These are phyloP conservation scores for Cabera pusaria DNA, from an alignment of 2,888 invertebrate species.

Conservation along the genomic window DNA sequence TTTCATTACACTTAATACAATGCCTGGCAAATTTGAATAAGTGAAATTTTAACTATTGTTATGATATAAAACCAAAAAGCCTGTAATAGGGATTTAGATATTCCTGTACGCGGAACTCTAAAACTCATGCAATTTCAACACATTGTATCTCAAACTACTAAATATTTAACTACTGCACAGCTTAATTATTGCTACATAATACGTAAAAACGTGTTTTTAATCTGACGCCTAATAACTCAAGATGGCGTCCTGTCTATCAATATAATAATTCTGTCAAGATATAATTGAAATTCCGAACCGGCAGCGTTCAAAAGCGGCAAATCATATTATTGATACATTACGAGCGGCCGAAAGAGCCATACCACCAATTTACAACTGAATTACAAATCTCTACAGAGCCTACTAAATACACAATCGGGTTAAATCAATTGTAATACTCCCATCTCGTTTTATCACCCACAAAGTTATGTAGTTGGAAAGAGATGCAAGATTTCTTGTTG, in stretches of 20 bases:
- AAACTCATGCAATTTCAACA: slow-evolving; percentile 20
- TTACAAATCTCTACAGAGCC: slow-evolving; percentile 76
- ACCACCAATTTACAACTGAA: slow-evolving; percentile 78
- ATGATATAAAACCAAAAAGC: too few relatives aligned
- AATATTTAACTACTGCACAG: slow-evolving; percentile 29
- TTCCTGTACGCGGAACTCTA: too few relatives aligned
- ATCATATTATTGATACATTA: slow-evolving; percentile 81
- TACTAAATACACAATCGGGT: slow-evolving; percentile 77
- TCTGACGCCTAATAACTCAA: slow-evolving; percentile 63
- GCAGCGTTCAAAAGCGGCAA: slow-evolving; percentile 45
- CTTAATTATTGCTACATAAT: slow-evolving; percentile 52
- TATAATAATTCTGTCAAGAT: slow-evolving; percentile 81
- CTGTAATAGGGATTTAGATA: too few relatives aligned
- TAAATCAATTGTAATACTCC: slow-evolving; percentile 68
- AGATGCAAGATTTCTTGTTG: slow-evolving; percentile 37
- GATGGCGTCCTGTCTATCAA: slow-evolving; percentile 69
- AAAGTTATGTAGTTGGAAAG: slow-evolving; percentile 29
- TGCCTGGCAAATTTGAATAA: too few relatives aligned
- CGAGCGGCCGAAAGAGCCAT: slow-evolving; percentile 72
- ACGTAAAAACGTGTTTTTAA: slow-evolving; percentile 42
- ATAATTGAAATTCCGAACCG: slow-evolving; percentile 77
- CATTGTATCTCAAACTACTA: slow-evolving; percentile 24
- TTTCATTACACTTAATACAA: too few relatives aligned
- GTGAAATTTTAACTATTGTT: too few relatives aligned
- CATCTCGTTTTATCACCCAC: slow-evolving; percentile 39